A percentile compares a stretch with the other conserved stretches of the same genome.
Conservation (phyloP, 2,797 vertebrate species). For the Eulemur rubriventer region DNA sequence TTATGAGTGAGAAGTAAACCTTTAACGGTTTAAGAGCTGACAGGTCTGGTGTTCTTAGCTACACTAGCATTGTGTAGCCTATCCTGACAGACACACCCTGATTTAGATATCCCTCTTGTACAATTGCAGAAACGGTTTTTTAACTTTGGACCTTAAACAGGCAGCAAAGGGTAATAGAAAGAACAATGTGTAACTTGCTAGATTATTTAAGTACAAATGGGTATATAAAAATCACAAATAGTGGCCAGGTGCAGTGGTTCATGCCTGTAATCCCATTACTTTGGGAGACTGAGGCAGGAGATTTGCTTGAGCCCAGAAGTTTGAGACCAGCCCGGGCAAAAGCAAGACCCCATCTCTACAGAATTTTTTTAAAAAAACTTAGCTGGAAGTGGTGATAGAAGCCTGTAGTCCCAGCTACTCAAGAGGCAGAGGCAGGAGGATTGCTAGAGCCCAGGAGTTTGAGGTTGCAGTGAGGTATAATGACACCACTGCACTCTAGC, state of each 20-base stretch:
- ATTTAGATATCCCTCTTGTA: not conserved
- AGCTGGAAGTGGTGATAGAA: not conserved
- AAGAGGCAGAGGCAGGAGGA: not conserved
- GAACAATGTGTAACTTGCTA: not conserved
- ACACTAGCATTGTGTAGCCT: not conserved
- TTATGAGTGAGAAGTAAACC: conserved; percentile 5
- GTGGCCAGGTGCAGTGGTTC: not conserved
- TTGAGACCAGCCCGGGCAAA: not conserved
- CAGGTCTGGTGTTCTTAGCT: not conserved
- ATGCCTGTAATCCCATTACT: not conserved
- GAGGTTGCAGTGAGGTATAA: not conserved
- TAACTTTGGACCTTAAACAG: not conserved
- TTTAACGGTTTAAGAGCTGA: conserved; percentile 27
- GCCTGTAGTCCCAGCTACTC: not conserved
- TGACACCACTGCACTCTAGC: not conserved
- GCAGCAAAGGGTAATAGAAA: not conserved
- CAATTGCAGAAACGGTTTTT: not conserved
- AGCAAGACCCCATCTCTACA: not conserved
- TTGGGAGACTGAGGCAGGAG: not conserved
- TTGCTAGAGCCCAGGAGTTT: not conserved
- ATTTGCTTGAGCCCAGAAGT: not conserved
- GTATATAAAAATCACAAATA: conserved; percentile 34
- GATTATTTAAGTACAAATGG: not conserved
- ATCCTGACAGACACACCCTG: not conserved
- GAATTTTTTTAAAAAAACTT: not conserved